These are phyloP conservation scores for Brachypterus glaber DNA, from an alignment of 2,888 invertebrate genomes.

Conservation along the genomic window DNA sequence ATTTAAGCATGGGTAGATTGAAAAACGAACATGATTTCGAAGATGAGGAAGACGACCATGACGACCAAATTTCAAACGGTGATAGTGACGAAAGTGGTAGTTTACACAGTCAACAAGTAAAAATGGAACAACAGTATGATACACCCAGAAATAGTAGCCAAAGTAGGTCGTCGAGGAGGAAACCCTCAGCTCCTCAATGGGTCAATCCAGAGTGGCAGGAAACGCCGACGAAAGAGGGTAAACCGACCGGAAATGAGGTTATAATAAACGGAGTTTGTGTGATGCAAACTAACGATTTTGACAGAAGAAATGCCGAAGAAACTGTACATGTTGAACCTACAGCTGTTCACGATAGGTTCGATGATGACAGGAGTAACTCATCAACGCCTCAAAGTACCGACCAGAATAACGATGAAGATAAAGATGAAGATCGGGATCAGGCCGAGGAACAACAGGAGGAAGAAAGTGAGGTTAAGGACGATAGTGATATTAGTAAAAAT, in stretches of 20 bases:
- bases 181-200: slow-evolving; percentile 96
- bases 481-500: slow-evolving; percentile 42
- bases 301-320: slow-evolving; percentile 49
- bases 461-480: slow-evolving; percentile 25
- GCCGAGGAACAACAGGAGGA: slow-evolving; percentile 25
- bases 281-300: slow-evolving; percentile 74
- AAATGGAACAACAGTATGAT: slow-evolving; percentile 49
- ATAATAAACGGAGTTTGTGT: slow-evolving; percentile 92
- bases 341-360: slow-evolving; percentile 55
- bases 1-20: slow-evolving; percentile 74
- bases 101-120: slow-evolving; percentile 44
- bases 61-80: slow-evolving; percentile 64
- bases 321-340: slow-evolving; percentile 70
- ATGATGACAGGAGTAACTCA: slow-evolving; percentile 46
- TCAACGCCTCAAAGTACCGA: slow-evolving; percentile 38
- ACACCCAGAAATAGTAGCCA: slow-evolving; percentile 29
- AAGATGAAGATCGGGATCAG: slow-evolving; percentile 22
- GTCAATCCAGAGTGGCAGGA: slow-evolving; percentile 92
- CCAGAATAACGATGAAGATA: slow-evolving; percentile 26
- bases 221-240: slow-evolving; percentile 51
- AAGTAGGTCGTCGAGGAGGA: slow-evolving; percentile 62
- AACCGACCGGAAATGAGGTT: slow-evolving; percentile 61
- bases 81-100: slow-evolving; percentile 43
- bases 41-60: slow-evolving; percentile 69
- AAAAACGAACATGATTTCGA: slow-evolving; percentile 72